phyloP scores from a whole-genome alignment of 37 sponge, comb jelly and placozoan genomes.

The Theonella swinhoei region DNA sequence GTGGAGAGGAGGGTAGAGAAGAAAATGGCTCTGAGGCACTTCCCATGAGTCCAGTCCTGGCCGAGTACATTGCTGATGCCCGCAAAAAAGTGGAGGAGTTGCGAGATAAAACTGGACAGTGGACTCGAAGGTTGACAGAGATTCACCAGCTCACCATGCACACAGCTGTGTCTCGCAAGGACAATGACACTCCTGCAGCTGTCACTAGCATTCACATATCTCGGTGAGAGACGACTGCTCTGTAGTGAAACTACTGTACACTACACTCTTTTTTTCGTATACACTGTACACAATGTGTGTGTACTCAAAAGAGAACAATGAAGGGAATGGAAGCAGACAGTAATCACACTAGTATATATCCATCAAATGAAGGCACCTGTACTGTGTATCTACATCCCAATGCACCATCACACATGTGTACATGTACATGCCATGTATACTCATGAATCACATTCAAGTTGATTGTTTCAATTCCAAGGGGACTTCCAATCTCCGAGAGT shows the following conservation, averaged over 20 bases:
- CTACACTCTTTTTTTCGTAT: background rate
- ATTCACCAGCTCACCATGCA: constrained; percentile 80
- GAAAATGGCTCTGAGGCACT: too few species aligned
- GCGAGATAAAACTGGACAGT: constrained; percentile 45
- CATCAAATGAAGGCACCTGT: too few species aligned
- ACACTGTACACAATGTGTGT: background rate
- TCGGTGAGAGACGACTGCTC: constrained; percentile 41
- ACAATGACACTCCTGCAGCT: constrained; percentile 79
- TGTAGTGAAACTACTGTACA: background rate
- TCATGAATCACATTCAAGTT: background rate
- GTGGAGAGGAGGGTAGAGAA: too few species aligned
- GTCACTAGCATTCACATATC: constrained; percentile 72
- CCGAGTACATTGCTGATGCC: constrained; percentile 21
- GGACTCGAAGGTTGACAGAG: constrained; percentile 53
- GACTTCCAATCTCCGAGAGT: too few species aligned
- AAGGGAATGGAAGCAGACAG: too few species aligned
- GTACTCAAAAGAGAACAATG: too few species aligned
- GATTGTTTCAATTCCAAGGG: constrained; percentile 12
- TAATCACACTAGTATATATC: too few species aligned
- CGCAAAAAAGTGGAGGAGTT: constrained; percentile 19
- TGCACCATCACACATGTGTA: too few species aligned
- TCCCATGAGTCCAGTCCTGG: background rate
- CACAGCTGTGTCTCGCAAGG: constrained; percentile 77
- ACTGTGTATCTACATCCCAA: background rate
- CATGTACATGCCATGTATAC: too few species aligned